Evolutionary conservation across 1,140 invertebrate genomes (phyloP).

Genomic region (Drosophila sp.): DNA sequence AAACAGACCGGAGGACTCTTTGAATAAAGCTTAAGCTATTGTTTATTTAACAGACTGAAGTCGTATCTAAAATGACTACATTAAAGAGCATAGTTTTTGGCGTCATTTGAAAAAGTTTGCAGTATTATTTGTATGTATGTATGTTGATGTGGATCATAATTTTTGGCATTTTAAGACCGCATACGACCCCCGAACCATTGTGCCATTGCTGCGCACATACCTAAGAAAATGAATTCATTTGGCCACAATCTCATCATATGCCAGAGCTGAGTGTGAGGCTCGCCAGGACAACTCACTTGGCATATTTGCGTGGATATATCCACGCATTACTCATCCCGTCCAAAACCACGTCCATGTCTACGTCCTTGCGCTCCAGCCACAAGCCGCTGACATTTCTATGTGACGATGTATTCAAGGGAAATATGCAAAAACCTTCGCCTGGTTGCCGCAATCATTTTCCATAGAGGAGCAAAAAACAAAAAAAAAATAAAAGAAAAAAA

Average conservation of each 20-base stretch:
- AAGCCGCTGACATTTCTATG: conserved; percentile 2
- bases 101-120: too few species aligned
- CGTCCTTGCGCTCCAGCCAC: background rate
- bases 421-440: conserved; percentile 63
- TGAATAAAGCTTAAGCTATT: too few species aligned
- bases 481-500: conserved; percentile 16
- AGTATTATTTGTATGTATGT: background rate
- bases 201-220: background rate
- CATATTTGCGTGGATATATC: conserved; percentile 36
- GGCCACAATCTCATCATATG: conserved; percentile 4
- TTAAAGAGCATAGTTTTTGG: too few species aligned
- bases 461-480: conserved; percentile 35
- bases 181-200: background rate
- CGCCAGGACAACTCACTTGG: conserved; percentile 50
- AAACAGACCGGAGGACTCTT: too few species aligned
- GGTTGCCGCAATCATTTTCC: conserved; percentile 44
- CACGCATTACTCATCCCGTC: conserved; percentile 46
- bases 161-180: background rate
- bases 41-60: too few species aligned
- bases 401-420: conserved; percentile 43
- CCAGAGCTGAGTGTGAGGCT: background rate
- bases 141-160: background rate
- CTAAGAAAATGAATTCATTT: background rate
- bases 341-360: background rate
- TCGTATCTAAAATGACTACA: too few species aligned